These are phyloP conservation scores for Aphis craccivora DNA, from an alignment of 1,140 invertebrate species.

Conservation along the genomic window DNA sequence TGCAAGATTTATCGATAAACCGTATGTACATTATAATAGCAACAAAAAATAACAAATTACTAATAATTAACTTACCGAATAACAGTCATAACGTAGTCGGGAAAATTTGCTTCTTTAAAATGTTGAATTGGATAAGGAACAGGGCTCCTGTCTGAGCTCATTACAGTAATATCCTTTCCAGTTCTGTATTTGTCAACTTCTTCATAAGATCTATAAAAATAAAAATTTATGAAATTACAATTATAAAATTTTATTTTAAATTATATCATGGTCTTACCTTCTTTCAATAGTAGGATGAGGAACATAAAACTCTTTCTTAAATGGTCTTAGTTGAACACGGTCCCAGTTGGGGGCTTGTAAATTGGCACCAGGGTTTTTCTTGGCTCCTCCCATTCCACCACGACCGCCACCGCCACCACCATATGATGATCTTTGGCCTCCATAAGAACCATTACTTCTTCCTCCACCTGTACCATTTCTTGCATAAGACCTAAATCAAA, in stretches of 20 bases:
- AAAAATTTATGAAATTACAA: background rate
- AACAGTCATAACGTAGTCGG: constrained; percentile 76
- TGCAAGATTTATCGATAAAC: background rate
- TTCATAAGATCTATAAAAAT: constrained; percentile 59
- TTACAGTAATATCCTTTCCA: constrained; percentile 67
- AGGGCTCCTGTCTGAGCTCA: constrained; percentile 67
- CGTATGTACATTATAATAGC: background rate
- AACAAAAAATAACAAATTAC: background rate
- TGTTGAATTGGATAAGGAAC: constrained; percentile 79
- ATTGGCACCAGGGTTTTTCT: constrained; percentile 57
- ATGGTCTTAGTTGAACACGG: constrained; percentile 76
- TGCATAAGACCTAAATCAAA: constrained; percentile 39
- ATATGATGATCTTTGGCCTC: constrained; percentile 63
- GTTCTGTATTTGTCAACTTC: constrained; percentile 58
- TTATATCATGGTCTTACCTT: constrained; percentile 63
- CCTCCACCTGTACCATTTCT: constrained; percentile 59
- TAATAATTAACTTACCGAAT: constrained; percentile 58
- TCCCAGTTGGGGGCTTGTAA: constrained; percentile 84
- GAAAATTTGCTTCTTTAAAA: constrained; percentile 83
- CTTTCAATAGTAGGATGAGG: constrained; percentile 69
- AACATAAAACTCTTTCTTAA: constrained; percentile 95
- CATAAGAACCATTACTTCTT: constrained; percentile 61
- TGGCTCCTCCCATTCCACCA: constrained; percentile 61
- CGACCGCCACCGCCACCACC: constrained; percentile 62
- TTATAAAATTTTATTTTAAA: background rate